Evolutionary conservation across 2,888 invertebrate genomes (phyloP).

Genomic region (Selenia dentaria): DNA sequence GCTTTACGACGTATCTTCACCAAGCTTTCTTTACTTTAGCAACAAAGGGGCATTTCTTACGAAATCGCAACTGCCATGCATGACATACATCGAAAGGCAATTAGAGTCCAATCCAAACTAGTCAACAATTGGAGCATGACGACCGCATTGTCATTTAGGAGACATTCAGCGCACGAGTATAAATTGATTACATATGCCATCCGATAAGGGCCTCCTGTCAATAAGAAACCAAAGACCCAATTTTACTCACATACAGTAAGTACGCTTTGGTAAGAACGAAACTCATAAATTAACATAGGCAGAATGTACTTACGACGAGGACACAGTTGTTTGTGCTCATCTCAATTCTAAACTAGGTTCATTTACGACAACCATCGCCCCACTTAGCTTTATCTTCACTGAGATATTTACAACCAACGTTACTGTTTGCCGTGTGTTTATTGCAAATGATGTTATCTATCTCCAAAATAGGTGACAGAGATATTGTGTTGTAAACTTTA

Average conservation of each 20-base stretch:
- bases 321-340: constrained; percentile 25
- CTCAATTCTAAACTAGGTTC: constrained; percentile 31
- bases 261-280: not conserved
- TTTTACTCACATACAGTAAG: not conserved
- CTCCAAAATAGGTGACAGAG: constrained; percentile 25
- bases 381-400: constrained; percentile 48
- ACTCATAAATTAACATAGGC: constrained; percentile 6
- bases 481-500: constrained; percentile 23
- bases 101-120: constrained; percentile 43
- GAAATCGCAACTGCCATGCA: constrained; percentile 29
- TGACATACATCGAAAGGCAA: constrained; percentile 40
- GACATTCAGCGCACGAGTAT: constrained; percentile 42
- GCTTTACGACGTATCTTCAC: constrained; percentile 7
- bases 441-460: constrained; percentile 30
- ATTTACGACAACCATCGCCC: constrained; percentile 46
- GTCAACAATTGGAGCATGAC: constrained; percentile 48
- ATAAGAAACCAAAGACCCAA: constrained; percentile 17
- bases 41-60: constrained; percentile 4
- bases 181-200: constrained; percentile 43
- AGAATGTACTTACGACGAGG: constrained; percentile 10
- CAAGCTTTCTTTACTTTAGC: constrained; percentile 7
- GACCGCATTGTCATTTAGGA: constrained; percentile 41
- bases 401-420: constrained; percentile 39
- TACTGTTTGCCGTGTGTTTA: constrained; percentile 34
- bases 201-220: constrained; percentile 23